Evolutionary conservation across 2,113 vertebrate genomes (phyloP).

Genomic region (Elachura formosa): DNA sequence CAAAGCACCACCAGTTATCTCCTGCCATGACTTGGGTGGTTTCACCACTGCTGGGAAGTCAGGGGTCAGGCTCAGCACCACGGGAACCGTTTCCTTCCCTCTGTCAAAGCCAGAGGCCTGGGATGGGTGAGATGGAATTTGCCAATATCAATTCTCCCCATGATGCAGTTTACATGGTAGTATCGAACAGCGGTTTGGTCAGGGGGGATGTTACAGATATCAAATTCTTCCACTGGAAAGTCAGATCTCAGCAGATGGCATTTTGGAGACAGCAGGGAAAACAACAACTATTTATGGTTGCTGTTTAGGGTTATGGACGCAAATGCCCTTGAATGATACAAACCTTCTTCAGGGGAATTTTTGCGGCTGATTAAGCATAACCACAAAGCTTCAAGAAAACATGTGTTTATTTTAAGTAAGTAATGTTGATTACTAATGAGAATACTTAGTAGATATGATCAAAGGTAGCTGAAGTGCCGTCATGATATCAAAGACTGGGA

Average conservation of each 20-base stretch:
- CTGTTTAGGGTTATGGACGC: slow-evolving; percentile 38
- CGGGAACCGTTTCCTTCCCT: not conserved
- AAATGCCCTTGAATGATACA: slow-evolving; percentile 63
- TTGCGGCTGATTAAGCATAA: slow-evolving; percentile 60
- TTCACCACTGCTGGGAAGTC: not conserved
- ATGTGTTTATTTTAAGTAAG: slow-evolving; percentile 69
- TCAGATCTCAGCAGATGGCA: not conserved
- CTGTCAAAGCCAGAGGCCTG: rapidly evolving
- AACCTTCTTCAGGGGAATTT: slow-evolving; percentile 58
- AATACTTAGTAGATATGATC: slow-evolving; percentile 67
- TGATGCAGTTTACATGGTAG: not conserved
- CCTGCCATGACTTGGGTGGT: not conserved
- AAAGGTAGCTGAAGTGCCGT: slow-evolving; percentile 65
- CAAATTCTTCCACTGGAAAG: not conserved
- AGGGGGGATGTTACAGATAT: not conserved
- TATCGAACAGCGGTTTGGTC: not conserved
- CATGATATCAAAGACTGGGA: slow-evolving; percentile 66
- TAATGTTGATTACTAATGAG: slow-evolving; percentile 67
- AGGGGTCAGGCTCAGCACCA: not conserved
- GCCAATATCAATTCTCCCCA: not conserved
- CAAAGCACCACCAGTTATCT: not conserved
- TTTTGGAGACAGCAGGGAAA: not conserved
- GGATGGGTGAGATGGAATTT: not conserved
- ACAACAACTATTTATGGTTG: slow-evolving; percentile 32
- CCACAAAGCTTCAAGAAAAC: slow-evolving; percentile 65